phyloP scores from a whole-genome alignment of 2,797 vertebrate genomes.

The Darevskia mixta region DNA sequence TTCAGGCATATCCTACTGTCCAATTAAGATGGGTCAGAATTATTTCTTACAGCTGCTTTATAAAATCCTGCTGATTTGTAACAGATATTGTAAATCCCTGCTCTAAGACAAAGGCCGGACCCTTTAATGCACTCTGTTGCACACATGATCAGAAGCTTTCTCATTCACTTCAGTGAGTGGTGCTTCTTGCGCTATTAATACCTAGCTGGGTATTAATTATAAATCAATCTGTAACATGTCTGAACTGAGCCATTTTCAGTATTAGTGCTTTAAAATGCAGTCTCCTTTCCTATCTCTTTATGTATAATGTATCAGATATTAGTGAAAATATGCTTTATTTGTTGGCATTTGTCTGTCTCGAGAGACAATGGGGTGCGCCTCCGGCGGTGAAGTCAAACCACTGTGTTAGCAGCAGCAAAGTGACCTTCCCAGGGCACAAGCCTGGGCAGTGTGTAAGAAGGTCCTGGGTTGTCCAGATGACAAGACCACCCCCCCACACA shows the following conservation, averaged over 20 bases:
- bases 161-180: neutral
- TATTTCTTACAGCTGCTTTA: constrained; percentile 10
- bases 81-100: neutral
- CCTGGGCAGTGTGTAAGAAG: neutral
- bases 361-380: no score
- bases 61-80: constrained; percentile 24
- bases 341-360: no score
- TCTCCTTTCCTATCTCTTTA: neutral
- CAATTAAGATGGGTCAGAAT: constrained; percentile 1
- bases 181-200: neutral
- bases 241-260: neutral
- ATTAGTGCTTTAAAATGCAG: neutral
- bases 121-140: neutral
- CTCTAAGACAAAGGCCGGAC: neutral
- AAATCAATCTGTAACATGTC: neutral
- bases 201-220: neutral
- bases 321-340: neutral
- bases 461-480: no score
- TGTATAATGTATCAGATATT: neutral
- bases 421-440: no score
- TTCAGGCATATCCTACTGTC: constrained; percentile 14
- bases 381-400: no score
- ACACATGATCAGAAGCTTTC: neutral
- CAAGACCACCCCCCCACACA: no score
- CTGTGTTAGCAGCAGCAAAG: no score